Evolutionary conservation across 2,797 vertebrate species (phyloP), one percentile per base, ranked within the genome.

Genomic region (Buphagus erythrorhynchus): DNA sequence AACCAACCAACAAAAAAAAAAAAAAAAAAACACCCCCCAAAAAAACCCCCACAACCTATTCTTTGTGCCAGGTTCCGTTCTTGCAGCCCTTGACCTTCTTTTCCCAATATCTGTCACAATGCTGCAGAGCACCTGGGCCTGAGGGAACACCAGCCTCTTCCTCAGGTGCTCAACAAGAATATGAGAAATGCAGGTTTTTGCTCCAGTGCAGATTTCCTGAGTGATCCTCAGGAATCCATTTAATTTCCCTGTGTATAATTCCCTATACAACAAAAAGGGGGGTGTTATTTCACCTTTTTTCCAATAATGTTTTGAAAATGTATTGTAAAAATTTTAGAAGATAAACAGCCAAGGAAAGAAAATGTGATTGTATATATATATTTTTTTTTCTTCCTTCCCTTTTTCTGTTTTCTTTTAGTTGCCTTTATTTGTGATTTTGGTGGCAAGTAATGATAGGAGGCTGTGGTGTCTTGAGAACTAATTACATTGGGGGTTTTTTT

Each of bases 61-160:
- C 61, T 92, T 74, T 83, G 65, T 74, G 82, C 10, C 49, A 45
- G 2, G 0, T 33, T 77, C 59, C 81, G 40, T 40, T 51, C 21
- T 75, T 81, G 62, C 75, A 90, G 87, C 58, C 76, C 40, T 54
- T 42, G 73, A 51, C 49, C 46, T 88, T 66, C 22, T 68, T 93
- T 86, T 84, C 58, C 43, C 62, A 28, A 11, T 19, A 38, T 59
- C 51, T 45, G 36, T 69, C 68, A 51, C 33, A 72, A 11, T 16
- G 51, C 29, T 72, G 84, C 58, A 85, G 57, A 58, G 35, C 52
- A 43, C 29, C 38, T 46, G 31, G 36, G 54, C 69, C 81, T 76
- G 40, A 78, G 68, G 73, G 75, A 92, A 2, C 58, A 38, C 54
- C 48, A 75, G 38, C 33, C 11, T 72, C 79, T 72, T 90, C 58